phyloP scores from a whole-genome alignment of 2,797 vertebrate species.

The Heterohyrax brucei region DNA sequence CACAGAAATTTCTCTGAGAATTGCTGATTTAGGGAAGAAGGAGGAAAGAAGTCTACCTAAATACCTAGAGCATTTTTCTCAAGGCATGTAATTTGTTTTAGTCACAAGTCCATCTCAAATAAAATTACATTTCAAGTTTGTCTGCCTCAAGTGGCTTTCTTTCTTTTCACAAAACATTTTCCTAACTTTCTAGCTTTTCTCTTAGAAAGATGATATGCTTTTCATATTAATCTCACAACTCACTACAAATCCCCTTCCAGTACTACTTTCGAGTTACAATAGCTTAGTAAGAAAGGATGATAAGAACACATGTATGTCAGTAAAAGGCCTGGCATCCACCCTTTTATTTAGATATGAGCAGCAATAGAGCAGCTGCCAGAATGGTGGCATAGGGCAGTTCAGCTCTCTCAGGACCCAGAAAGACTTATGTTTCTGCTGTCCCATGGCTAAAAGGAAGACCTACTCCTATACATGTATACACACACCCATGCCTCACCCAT shows the following conservation, averaged over 20 bases:
- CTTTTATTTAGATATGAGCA: background rate
- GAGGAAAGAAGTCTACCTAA: background rate
- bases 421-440: background rate
- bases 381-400: background rate
- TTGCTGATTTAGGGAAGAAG: background rate
- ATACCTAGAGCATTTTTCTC: background rate
- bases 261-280: background rate
- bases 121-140: background rate
- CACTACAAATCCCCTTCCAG: background rate
- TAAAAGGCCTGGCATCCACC: background rate
- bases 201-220: background rate
- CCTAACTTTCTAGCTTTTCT: background rate
- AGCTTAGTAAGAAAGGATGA: conserved; percentile 12
- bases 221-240: background rate
- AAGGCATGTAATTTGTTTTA: background rate
- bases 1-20: background rate
- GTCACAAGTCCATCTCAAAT: background rate
- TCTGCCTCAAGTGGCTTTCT: background rate
- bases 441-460: no score
- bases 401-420: background rate
- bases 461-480: no score
- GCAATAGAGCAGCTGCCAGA: background rate
- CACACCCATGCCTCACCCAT: no score
- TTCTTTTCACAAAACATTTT: background rate
- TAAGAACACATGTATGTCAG: background rate